Evolutionary conservation across 1,140 invertebrate genomes (phyloP), one percentile per base, ranked within the genome.

Genomic region (Heliothis subflexa): DNA sequence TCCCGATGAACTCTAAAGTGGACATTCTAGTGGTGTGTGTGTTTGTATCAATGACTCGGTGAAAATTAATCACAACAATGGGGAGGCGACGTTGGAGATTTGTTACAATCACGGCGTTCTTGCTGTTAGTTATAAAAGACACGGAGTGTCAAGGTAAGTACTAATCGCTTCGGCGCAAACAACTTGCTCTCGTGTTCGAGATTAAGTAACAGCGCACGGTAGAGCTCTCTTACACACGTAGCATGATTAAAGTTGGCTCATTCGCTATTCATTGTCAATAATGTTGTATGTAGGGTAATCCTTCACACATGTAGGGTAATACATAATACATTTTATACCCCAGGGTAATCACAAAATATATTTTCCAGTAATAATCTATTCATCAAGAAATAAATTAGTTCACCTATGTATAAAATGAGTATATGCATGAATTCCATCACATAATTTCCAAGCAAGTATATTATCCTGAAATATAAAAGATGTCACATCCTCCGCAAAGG

Each of bases 101-200:
- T 78, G 85, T 91, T 52, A 90, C 88, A 64, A 89, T 94, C 79
- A 88, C 91, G 75, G 89, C 91, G 76, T 89, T 91, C 78, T 85
- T 93, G 83, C 83, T 94, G 73, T 90, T 92, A 72, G 83, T 91
- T 70, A 88, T 90, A 86, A 92, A 90, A 82, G 90, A 92, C 82
- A 87, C 84, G 74, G 87, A 90, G 81, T 93, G 92, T 87, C 92
- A 94, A 93, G 91, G 92, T 94, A 85, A 85, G 88, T 71, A 50
- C 16, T 64, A 55, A 40, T 25, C 55, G 11, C 55, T 28, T 28
- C 11, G 21, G 55, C 54, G 18, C 10, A 55, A 55, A 73, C n/a
- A n/a, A 73, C 25, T 40, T 40, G 59, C 14, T 45, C 28, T 16
- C 64, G 9, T 50, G n/a, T 28, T 71, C 68, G 25, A 14, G 21